Base-by-base conservation (phyloP, 2,113 vertebrate genomes). In the Philantomba maxwellii region DNA sequence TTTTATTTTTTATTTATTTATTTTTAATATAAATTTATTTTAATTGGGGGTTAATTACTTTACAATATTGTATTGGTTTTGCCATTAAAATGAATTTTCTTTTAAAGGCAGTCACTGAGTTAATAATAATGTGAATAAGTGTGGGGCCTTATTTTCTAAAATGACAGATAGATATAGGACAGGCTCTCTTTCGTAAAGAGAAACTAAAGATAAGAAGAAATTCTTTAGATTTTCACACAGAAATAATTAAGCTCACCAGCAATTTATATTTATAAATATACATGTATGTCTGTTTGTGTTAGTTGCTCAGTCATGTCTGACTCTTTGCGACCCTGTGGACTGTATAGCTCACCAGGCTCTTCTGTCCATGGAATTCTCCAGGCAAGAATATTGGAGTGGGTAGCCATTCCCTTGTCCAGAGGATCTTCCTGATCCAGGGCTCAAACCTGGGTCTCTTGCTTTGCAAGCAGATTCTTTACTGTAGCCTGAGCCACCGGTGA, bases 111-210 rank as follows among this genome's bases (percentile, higher is more conserved):
- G 78, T 92, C 47, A 53, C 57, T 95, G 47, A 89, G 28, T 51
- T 92, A 55, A 26, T 96, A 85, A 80, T 96, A 84, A 62, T n/a
- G 2, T 81, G n/a, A 75, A 43, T 92, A 95, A 73, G 12, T n/a
- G 1, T 82, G 60, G 8, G 45, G 25, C n/a, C 36, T 23, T 78
- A 64, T 92, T 88, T 90, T 81, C 70, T 87, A 70, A 93, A 92
- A 39, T 92, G 64, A 25, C 53, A 45, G 39, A 87, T 55, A 58
- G 25, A 64, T 10, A 28, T 28, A 94, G 49, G 36, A 58, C 47
- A 21, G 1, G 3, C 21, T 78, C 23, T 58, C 94, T 96, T 87
- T 95, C 11, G 58, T 87, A 58, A 70, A 88, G 58, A 94, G 33
- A 82, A 58, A 25, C 62, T 84, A 84, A 64, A 45, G 7, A 49